A percentile compares a stretch with the other conserved stretches of the same genome.
phyloP scores from a whole-genome alignment of 2,113 vertebrate species.

The Oriolus oriolus region DNA sequence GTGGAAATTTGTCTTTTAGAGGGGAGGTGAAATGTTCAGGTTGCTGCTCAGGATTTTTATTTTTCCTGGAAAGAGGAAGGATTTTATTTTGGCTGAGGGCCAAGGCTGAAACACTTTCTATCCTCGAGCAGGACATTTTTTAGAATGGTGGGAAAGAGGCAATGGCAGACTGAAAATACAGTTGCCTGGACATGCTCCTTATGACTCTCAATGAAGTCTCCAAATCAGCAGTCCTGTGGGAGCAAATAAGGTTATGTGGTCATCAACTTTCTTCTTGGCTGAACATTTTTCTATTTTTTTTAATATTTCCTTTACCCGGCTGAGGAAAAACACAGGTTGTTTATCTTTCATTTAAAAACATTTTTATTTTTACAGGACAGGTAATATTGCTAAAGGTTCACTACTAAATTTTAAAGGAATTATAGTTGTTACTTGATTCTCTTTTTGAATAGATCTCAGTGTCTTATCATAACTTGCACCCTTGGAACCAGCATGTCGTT shows the following conservation, averaged over 20 bases:
- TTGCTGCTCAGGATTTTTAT: not conserved
- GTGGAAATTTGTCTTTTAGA: not conserved
- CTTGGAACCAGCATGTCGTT: not conserved
- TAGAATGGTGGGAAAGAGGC: not conserved
- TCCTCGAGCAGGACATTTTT: not conserved
- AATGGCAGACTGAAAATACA: not conserved
- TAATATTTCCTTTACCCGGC: accelerated
- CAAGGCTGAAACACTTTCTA: not conserved
- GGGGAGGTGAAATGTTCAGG: not conserved
- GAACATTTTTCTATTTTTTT: not conserved
- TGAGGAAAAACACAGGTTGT: not conserved
- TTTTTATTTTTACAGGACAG: not conserved
- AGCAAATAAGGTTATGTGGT: not conserved
- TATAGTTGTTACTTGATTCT: not conserved
- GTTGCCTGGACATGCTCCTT: not conserved
- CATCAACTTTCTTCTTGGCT: not conserved
- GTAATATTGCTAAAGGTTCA: not conserved
- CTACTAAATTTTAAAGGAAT: not conserved
- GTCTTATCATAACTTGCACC: not conserved
- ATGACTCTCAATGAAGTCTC: not conserved
- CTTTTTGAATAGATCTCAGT: not conserved
- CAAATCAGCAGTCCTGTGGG: not conserved
- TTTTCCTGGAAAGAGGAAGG: not conserved
- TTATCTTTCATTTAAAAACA: not conserved
- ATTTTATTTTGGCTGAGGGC: not conserved